Base-by-base conservation (phyloP, 2,888 invertebrate genomes). In the Iphiclides podalirius region DNA sequence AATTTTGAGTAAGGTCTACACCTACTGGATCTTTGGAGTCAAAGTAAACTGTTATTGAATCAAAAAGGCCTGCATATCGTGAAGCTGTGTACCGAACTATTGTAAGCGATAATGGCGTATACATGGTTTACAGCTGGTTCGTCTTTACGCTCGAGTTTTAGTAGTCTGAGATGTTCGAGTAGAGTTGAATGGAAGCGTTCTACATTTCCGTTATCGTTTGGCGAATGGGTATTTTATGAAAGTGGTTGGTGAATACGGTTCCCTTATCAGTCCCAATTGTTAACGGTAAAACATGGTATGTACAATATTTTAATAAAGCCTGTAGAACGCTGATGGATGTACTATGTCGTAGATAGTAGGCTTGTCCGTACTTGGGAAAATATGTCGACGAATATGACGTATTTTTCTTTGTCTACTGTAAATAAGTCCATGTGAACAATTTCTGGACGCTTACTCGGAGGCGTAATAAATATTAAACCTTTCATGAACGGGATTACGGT, bases 21-120 rank as follows among this genome's bases (percentile, higher is more conserved):
- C 62, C 59, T 38, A 58, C 1, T 0, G 57, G 55, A 39, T 67
- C 62, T 6, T 64, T 36, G 0, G 62, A 61, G 14, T 61, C 64
- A 26, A 54, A 54, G 15, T 66, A 63, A 17, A 61, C 64, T 1
- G 48, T 58, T 4, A 64, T 54, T 17, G 63, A 2, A 1, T 64
- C 64, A n/a, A 1, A 52, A 17, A 0, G 64, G 63, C 46, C 57
- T 54, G 33, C 60, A 60, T 39, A 57, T 62, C 0, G 61, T 63
- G 38, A 63, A 63, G 14, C 59, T 61, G 28, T 57, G 57, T 16
- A 59, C 41, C 0, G 55, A 56, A 35, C 52, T 56, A 28, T 54
- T 54, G 15, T 54, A 54, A 1, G 47, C 53, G 26, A 55, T 14
- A 7, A 55, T 40, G 1, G 48, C 52, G 41, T 52, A 52, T 40